Evolutionary conservation across 2,888 invertebrate genomes (phyloP), one percentile per base, ranked within the genome.

Genomic region (Pharmacophagus antenor): DNA sequence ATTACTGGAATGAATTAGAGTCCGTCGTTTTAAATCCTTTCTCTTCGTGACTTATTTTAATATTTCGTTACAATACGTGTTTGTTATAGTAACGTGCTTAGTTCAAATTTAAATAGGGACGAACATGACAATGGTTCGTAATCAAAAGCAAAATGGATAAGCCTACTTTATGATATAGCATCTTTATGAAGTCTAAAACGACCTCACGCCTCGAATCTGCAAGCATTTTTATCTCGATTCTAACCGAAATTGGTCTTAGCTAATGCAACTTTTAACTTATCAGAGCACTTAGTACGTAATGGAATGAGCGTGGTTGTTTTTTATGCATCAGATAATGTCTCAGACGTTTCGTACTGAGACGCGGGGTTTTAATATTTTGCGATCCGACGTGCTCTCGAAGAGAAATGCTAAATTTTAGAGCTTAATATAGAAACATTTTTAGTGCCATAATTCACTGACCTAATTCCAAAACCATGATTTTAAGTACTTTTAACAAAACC

Each of bases 291-390:
- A 59, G 59, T 54, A 31, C 22, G 44, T 60, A 55, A 60, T 60
- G 50, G 55, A 31, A 44, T 50, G 50, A 27, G 42, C 55, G 55
- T 55, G 59, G 44, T 60, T 55, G 42, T 54, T 50, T 55, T 59
- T 60, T 50, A 55, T 58, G 53, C 58, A 58, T 60, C 59, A 60
- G 59, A 60, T 60, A 60, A 60, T 21, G 50, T n/a, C 18, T 10
- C 49, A 31, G 42, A 55, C 12, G 31, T 46, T 55, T 42, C 55
- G 54, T 49, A 50, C 53, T 54, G 17, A 22, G 42, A 21, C 42
- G 15, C 23, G 18, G 27, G 55, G 27, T 27, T 31, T 31, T 10
- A 31, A 60, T 17, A 27, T 47, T 53, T 25, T n/a, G n/a, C n/a
- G n/a, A n/a, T n/a, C 27, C 23, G 21, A 49, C 49, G 49, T 49